Percentiles rank a stretch among this genome's conserved stretches.
Conservation (phyloP, 2,888 invertebrate species). For the Tyria jacobaeae region DNA sequence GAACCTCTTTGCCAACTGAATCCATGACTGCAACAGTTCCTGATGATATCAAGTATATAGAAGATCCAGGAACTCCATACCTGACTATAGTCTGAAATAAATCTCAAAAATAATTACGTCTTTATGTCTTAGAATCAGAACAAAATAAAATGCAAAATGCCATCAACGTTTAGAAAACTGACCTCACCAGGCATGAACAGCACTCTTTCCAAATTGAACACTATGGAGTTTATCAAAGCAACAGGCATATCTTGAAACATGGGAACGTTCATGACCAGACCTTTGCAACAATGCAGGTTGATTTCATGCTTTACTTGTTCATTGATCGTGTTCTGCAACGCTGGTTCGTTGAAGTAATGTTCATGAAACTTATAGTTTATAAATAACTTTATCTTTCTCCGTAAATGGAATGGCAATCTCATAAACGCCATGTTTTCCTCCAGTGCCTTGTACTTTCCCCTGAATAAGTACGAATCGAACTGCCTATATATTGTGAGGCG, state of each 20-base stretch:
- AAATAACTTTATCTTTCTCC: conserved; percentile 62
- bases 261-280: conserved; percentile 83
- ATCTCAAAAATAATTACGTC: background rate
- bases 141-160: too few relatives aligned
- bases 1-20: conserved; percentile 84
- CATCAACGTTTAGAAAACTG: conserved; percentile 18
- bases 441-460: conserved; percentile 61
- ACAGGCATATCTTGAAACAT: conserved; percentile 84
- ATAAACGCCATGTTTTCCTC: conserved; percentile 62
- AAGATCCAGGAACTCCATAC: conserved; percentile 80
- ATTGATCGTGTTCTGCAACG: conserved; percentile 66
- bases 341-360: conserved; percentile 64
- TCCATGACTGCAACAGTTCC: conserved; percentile 87
- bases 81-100: conserved; percentile 80
- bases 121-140: too few relatives aligned
- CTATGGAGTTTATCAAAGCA: conserved; percentile 79
- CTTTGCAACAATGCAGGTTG: conserved; percentile 83
- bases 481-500: conserved; percentile 61
- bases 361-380: conserved; percentile 69
- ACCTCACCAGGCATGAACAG: conserved; percentile 87
- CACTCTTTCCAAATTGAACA: conserved; percentile 81
- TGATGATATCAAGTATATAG: conserved; percentile 86
- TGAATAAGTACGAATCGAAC: conserved; percentile 57
- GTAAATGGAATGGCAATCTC: conserved; percentile 58
- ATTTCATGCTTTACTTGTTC: conserved; percentile 84